Conservation (phyloP, 2,797 vertebrate genomes). For the Myotis planiceps region DNA sequence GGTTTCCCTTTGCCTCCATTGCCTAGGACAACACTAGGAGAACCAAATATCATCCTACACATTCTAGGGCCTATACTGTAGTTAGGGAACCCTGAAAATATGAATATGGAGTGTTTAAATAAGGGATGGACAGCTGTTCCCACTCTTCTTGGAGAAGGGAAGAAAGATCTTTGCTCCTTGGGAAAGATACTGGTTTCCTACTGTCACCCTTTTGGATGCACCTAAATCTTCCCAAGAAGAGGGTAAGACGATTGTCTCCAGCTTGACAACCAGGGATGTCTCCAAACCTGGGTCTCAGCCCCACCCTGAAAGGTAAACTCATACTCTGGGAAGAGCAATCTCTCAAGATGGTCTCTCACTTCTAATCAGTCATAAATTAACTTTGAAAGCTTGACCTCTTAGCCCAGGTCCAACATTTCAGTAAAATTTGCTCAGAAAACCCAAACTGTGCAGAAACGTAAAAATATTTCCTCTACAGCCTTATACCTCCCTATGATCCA, state of each 20-base stretch:
- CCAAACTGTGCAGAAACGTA: neutral
- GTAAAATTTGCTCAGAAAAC: slow-evolving; percentile 18
- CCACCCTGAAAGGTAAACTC: neutral
- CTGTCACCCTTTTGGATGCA: neutral
- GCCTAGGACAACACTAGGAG: neutral
- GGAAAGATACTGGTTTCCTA: neutral
- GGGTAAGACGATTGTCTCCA: neutral
- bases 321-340: neutral
- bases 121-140: neutral
- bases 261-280: neutral
- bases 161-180: neutral
- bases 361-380: neutral
- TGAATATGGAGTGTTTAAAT: neutral
- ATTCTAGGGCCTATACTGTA: neutral
- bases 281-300: neutral
- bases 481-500: neutral
- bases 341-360: neutral
- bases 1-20: slow-evolving; percentile 19
- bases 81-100: neutral
- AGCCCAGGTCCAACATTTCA: neutral
- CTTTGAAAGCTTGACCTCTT: neutral
- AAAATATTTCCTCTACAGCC: neutral
- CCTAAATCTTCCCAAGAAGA: neutral
- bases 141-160: neutral
- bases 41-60: neutral